A percentile compares a stretch with the other conserved stretches of the same genome.
phyloP scores from a whole-genome alignment of 2,113 vertebrate species.

The Balaenoptera acutorostrata region DNA sequence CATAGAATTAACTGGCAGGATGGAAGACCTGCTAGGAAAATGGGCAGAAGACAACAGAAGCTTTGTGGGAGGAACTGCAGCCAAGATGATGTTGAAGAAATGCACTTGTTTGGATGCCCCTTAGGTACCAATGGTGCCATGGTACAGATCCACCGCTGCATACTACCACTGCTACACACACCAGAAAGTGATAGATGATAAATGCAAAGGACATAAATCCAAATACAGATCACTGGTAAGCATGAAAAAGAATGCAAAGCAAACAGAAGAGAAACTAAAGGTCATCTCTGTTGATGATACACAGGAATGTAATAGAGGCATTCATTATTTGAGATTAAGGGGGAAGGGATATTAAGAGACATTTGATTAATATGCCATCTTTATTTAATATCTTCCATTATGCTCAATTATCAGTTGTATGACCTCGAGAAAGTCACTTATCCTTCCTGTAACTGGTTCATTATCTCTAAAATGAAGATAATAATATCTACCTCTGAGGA shows the following conservation, averaged over 20 bases:
- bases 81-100: neutral
- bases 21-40: neutral
- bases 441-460: neutral
- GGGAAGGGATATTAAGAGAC: neutral
- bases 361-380: neutral
- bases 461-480: neutral
- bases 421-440: neutral
- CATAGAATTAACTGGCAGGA: constrained; percentile 2
- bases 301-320: neutral
- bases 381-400: neutral
- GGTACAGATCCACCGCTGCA: neutral
- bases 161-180: neutral
- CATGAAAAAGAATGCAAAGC: neutral
- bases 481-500: neutral
- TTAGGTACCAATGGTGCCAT: neutral
- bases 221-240: neutral
- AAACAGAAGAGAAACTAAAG: neutral
- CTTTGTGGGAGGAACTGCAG: neutral
- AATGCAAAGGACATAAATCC: neutral
- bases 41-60: neutral
- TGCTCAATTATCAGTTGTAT: neutral
- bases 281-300: neutral
- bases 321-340: neutral
- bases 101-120: neutral
- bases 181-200: neutral